A percentile compares a stretch with the other conserved stretches of the same genome.
Evolutionary conservation across 2,113 vertebrate species (phyloP).

Genomic region (Felis chaus): DNA sequence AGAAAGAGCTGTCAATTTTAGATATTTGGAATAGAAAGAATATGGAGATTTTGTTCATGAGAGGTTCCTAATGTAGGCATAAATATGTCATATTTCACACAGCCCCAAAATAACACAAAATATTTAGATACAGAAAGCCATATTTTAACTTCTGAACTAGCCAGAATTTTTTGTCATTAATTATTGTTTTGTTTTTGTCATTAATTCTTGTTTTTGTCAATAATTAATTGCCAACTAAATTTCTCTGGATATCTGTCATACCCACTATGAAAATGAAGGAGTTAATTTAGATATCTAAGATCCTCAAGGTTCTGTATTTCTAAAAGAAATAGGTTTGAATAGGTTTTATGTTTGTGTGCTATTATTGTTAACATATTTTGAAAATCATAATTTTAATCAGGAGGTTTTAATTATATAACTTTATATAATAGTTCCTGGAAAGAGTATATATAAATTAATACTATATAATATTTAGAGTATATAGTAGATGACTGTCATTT

Average conservation of each 20-base stretch:
- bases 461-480: background rate
- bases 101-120: background rate
- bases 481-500: background rate
- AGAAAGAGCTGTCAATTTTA: background rate
- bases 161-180: background rate
- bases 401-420: background rate
- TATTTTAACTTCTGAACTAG: slow-evolving; percentile 1
- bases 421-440: background rate
- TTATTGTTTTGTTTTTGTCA: background rate
- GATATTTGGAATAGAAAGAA: background rate
- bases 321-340: background rate
- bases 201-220: background rate
- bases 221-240: background rate
- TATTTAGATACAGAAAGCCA: background rate
- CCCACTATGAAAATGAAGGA: background rate
- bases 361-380: background rate
- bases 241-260: background rate
- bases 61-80: background rate
- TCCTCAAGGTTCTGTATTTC: background rate
- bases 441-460: background rate
- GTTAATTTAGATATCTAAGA: background rate
- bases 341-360: background rate
- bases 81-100: background rate
- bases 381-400: background rate
- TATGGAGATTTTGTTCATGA: background rate